Base-by-base conservation (phyloP, 2,888 invertebrate genomes). In the Amblyjoppa fuscipennis region DNA sequence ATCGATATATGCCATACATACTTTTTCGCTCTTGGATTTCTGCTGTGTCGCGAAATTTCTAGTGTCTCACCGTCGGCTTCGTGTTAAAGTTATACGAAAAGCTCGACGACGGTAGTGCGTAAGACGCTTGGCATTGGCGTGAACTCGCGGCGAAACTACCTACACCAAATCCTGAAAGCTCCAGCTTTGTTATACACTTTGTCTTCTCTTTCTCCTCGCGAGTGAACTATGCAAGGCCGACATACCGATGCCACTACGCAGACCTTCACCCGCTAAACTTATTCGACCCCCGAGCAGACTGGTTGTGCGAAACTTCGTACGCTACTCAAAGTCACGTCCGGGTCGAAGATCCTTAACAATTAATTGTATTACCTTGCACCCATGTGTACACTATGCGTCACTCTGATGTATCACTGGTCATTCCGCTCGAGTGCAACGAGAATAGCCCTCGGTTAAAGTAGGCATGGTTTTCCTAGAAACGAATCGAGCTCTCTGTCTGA, bases 271-370 rank as follows among this genome's bases (percentile, higher is more conserved):
- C 85, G 76, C 41, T 71, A 79, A 79, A 85, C 80, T 85, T 85
- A 74, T 75, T 75, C 66, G 61, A 74, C 81, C 73, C 71, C 80
- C 64, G 76, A 70, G 6, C 16, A 16, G 34, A 34, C 64, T n/a
- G 31, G 13, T 64, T 16, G 34, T 61, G 53, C 76, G 71, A 71
- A 76, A 80, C 76, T 85, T 66, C 59, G 59, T 45, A 66, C 49
- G 64, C 25, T 68, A 83, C 61, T n/a, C 71, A 85, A 73, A 80
- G 82, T 73, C 68, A 31, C 73, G 61, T 76, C 76, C 61, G 76
- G 76, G 82, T 85, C 83, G 85, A 85, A 83, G 83, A 73, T 85
- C 82, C 80, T 85, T 77, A 73, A 82, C 80, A 77, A 85, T 85
- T 83, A 85, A 85, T 85, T 56, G 66, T 71, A 73, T 80, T 80